Evolutionary conservation across 2,113 vertebrate genomes (phyloP).

Genomic region (Eolophus roseicapilla): DNA sequence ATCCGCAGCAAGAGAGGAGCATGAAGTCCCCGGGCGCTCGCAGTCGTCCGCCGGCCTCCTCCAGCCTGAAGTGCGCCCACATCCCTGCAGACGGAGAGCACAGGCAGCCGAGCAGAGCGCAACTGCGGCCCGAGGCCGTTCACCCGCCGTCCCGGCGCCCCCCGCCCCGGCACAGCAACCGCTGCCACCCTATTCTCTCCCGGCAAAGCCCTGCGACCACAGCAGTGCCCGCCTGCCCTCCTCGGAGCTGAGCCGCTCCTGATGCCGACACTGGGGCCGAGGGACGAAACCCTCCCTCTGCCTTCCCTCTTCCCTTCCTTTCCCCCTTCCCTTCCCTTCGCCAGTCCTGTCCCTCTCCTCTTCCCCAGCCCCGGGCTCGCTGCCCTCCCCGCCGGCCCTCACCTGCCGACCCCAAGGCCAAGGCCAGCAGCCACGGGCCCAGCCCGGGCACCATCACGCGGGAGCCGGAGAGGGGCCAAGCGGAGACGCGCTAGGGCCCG

Average conservation of each 20-base stretch:
- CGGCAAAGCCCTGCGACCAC: background rate
- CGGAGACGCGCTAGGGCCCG: rapidly evolving
- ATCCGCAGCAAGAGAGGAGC: background rate
- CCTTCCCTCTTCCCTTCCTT: background rate
- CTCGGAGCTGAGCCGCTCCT: background rate
- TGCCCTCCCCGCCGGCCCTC: too few relatives aligned
- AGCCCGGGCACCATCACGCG: background rate
- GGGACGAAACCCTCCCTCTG: background rate
- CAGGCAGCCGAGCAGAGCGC: background rate
- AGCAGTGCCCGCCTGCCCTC: background rate
- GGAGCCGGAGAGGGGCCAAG: background rate
- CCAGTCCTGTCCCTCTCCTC: background rate
- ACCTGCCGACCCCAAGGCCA: background rate
- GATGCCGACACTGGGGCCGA: background rate
- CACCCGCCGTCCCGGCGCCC: too few relatives aligned
- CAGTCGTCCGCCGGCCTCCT: background rate
- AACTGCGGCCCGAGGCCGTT: too few relatives aligned
- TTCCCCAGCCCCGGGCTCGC: background rate
- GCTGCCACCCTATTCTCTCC: too few relatives aligned
- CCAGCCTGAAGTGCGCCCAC: background rate
- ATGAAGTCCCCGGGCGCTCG: background rate
- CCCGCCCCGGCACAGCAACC: background rate
- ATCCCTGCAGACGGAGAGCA: background rate
- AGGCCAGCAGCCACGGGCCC: background rate
- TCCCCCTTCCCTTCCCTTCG: background rate